phyloP scores from a whole-genome alignment of 2,797 vertebrate genomes.

The Propithecus deckenii region DNA sequence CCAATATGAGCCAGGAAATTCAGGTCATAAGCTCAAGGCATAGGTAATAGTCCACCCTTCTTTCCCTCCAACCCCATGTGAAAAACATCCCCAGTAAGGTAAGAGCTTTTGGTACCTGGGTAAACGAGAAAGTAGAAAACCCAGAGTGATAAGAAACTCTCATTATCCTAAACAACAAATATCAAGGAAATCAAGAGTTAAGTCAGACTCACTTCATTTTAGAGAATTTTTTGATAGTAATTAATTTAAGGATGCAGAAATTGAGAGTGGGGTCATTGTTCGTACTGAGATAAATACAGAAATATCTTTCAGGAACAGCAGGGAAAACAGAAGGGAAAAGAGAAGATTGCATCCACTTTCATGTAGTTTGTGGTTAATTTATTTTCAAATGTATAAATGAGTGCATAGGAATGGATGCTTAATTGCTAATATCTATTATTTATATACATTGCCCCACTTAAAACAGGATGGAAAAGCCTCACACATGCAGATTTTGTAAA shows the following conservation, averaged over 20 bases:
- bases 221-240: conserved; percentile 80
- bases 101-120: background rate
- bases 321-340: conserved; percentile 82
- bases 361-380: conserved; percentile 84
- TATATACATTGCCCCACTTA: conserved; percentile 85
- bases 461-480: conserved; percentile 83
- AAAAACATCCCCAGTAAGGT: conserved; percentile 23
- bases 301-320: conserved; percentile 78
- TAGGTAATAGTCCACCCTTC: background rate
- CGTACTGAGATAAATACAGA: conserved; percentile 80
- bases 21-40: conserved; percentile 67
- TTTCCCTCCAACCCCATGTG: background rate
- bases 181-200: conserved; percentile 73
- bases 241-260: conserved; percentile 80
- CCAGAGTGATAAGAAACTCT: background rate
- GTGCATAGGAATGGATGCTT: conserved; percentile 84
- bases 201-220: conserved; percentile 52
- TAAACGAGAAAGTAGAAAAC: background rate
- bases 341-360: conserved; percentile 79
- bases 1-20: conserved; percentile 63
- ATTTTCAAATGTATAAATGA: conserved; percentile 86
- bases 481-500: conserved; percentile 86
- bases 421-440: conserved; percentile 89
- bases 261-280: conserved; percentile 81
- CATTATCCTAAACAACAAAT: conserved; percentile 10